phyloP scores from a whole-genome alignment of 2,888 invertebrate genomes.

The Pandemis cinnamomeana region DNA sequence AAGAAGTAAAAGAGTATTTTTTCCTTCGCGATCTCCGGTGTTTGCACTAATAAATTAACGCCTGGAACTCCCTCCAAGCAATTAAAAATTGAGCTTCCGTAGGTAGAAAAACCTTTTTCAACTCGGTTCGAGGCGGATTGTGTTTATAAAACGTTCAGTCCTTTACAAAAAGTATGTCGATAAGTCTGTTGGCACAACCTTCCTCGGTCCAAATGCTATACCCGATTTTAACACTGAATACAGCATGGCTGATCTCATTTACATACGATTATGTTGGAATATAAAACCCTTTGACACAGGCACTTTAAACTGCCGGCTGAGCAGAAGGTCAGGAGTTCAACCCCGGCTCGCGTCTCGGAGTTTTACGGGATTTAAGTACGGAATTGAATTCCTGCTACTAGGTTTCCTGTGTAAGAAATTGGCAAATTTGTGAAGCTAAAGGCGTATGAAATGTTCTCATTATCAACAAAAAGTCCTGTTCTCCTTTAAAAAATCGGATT shows the following conservation, averaged over 20 bases:
- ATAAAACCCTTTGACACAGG: not conserved
- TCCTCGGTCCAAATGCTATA: not conserved
- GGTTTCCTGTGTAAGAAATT: not conserved
- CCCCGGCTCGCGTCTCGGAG: not conserved
- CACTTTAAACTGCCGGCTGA: not conserved
- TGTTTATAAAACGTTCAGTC: slow-evolving; percentile 38
- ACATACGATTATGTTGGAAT: not conserved
- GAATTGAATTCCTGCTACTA: not conserved
- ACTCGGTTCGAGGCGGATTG: slow-evolving; percentile 21
- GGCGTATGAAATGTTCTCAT: too few species aligned
- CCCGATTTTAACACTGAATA: not conserved
- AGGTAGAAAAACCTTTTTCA: slow-evolving; percentile 46
- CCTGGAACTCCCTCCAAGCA: slow-evolving; percentile 49
- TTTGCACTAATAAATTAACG: slow-evolving; percentile 56
- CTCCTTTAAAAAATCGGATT: too few species aligned
- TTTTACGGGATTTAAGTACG: not conserved
- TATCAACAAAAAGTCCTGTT: too few species aligned
- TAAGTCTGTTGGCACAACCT: slow-evolving; percentile 16
- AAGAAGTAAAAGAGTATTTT: slow-evolving; percentile 49
- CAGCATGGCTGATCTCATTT: not conserved
- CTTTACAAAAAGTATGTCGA: slow-evolving; percentile 31
- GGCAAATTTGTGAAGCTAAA: not conserved
- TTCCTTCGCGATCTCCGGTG: slow-evolving; percentile 46
- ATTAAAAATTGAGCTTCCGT: slow-evolving; percentile 56
- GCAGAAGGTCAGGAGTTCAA: not conserved